Evolutionary conservation across 2,888 invertebrate species (phyloP), one percentile per base, ranked within the genome.

Genomic region (Ochropleura leucogaster): DNA sequence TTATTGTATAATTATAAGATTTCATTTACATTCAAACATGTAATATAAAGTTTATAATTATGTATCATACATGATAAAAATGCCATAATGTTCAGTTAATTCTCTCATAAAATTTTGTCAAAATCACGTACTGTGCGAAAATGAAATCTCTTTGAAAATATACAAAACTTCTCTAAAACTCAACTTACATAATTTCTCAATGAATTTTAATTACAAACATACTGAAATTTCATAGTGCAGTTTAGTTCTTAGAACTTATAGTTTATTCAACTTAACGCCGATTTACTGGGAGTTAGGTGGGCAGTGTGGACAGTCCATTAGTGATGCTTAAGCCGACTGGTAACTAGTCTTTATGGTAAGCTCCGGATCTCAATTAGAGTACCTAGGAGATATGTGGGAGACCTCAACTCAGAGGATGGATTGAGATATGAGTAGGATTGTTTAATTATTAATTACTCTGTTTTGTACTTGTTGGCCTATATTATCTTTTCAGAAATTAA

Each of bases 321-420:
- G 79, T 46, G 71, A 20, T 60, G 72, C 67, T 79, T 82, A 83
- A 79, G 67, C 74, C 55, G 72, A 68, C 63, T 47, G 72, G 72
- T 80, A 80, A 80, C 78, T 62, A 67, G 82, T 77, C 66, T 82
- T 79, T 79, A 74, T 67, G 64, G 57, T 81, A 78, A 82, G 79
- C 83, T 55, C n/a, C 66, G 63, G 74, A 82, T 79, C 72, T 74
- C 69, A 68, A 78, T 82, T 79, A 79, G 79, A 79, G 60, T 72
- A 69, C 66, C 71, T 62, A 57, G 57, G 60, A 73, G 64, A 63
- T 66, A 66, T 68, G 47, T 0, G 57, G 20, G 60, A 10, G 12
- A 14, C 47, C 42, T 14, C n/a, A n/a, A 60, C 62, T 67, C 51
- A 44, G 62, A 66, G 18, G 20, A 66, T 46, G 0, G 55, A 73